Evolutionary conservation across 2,797 vertebrate genomes (phyloP).

Genomic region (Pantherophis alleghaniensis): DNA sequence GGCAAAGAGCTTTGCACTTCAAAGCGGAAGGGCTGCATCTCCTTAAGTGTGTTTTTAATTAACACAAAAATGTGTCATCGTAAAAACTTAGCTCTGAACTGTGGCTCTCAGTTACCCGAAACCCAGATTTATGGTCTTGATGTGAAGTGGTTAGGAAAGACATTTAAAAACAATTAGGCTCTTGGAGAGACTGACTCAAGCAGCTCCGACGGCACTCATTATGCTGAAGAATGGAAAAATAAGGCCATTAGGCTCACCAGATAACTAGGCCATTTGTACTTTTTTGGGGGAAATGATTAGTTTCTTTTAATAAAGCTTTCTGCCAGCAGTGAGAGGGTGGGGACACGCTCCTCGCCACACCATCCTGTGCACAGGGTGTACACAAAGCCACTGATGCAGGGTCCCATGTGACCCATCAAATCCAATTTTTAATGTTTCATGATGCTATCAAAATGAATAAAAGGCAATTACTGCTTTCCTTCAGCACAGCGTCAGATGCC

Average conservation of each 20-base stretch:
- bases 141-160: constrained; percentile 64
- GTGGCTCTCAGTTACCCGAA: constrained; percentile 61
- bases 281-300: constrained; percentile 63
- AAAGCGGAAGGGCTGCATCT: constrained; percentile 32
- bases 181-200: constrained; percentile 59
- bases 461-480: constrained; percentile 36
- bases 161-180: constrained; percentile 75
- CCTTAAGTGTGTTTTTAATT: constrained; percentile 68
- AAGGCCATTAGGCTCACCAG: constrained; percentile 66
- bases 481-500: constrained; percentile 5
- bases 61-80: constrained; percentile 56
- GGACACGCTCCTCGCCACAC: rapidly evolving
- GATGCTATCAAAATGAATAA: constrained; percentile 40
- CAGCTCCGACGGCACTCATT: constrained; percentile 62
- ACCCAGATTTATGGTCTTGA: constrained; percentile 63
- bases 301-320: constrained; percentile 70
- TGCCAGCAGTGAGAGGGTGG: constrained; percentile 48
- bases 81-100: constrained; percentile 32
- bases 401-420: constrained; percentile 51
- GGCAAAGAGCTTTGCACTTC: rapidly evolving
- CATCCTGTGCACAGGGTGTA: neutral
- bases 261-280: constrained; percentile 69
- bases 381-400: neutral
- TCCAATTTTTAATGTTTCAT: constrained; percentile 39
- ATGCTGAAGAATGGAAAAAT: constrained; percentile 55